Conservation (phyloP, 2,888 invertebrate species). For the Schizaphis graminum region DNA sequence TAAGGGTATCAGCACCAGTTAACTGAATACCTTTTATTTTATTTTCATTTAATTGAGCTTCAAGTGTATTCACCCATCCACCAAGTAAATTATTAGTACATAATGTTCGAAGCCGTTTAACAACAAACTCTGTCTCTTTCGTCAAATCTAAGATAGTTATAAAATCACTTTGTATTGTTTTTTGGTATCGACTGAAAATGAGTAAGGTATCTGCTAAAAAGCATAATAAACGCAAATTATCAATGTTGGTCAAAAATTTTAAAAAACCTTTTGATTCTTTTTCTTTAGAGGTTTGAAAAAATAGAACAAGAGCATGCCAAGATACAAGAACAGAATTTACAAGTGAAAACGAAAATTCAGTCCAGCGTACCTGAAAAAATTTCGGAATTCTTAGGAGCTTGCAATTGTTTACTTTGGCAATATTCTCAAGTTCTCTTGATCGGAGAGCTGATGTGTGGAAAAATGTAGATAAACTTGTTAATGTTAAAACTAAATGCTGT, state of each 20-base stretch:
- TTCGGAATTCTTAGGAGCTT: too few species aligned
- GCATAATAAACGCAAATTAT: background rate
- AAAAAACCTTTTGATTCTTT: too few species aligned
- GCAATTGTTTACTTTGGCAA: background rate
- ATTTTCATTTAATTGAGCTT: background rate
- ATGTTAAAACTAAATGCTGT: background rate
- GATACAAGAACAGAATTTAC: too few species aligned
- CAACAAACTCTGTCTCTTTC: background rate
- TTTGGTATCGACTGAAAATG: background rate
- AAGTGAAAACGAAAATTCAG: too few species aligned
- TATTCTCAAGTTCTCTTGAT: slow-evolving; percentile 1
- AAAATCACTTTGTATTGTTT: background rate
- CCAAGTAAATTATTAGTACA: background rate
- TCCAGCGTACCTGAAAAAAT: too few species aligned
- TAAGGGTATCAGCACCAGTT: background rate
- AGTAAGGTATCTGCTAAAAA: background rate
- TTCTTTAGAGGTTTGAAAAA: too few species aligned
- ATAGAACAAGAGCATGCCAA: too few species aligned
- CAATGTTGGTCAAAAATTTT: background rate
- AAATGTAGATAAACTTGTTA: background rate
- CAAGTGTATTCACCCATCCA: background rate
- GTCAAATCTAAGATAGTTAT: background rate
- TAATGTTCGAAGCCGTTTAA: background rate
- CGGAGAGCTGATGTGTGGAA: background rate
- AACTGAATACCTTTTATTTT: background rate